These are phyloP conservation scores for Lasioglossum malachurum DNA, from an alignment of 2,888 invertebrate species.

Conservation along the genomic window DNA sequence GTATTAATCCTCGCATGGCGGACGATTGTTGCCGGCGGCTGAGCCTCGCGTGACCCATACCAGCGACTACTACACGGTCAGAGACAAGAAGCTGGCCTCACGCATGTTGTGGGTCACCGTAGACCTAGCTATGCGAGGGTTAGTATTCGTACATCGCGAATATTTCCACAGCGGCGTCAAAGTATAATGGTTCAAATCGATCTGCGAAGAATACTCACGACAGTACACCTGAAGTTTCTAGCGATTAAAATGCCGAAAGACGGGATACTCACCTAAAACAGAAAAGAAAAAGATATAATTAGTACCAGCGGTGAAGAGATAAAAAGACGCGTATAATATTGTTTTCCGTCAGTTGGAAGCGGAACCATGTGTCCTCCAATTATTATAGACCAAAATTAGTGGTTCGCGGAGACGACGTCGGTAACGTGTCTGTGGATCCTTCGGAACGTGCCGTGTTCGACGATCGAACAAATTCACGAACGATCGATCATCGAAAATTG, in stretches of 20 bases:
- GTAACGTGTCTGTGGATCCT: not conserved
- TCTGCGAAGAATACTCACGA: slow-evolving; percentile 45
- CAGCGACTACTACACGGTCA: too few species aligned
- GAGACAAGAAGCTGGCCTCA: too few species aligned
- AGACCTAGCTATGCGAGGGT: too few species aligned
- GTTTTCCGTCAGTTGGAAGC: not conserved
- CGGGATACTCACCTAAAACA: slow-evolving; percentile 71
- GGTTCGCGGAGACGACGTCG: not conserved
- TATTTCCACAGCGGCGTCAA: not conserved
- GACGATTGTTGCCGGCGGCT: too few species aligned
- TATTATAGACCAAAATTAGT: slow-evolving; percentile 43
- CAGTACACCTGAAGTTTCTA: not conserved
- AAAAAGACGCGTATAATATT: slow-evolving; percentile 10
- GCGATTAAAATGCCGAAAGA: not conserved
- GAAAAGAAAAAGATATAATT: slow-evolving; percentile 33
- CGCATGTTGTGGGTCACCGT: too few species aligned
- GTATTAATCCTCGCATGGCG: too few species aligned
- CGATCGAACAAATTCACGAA: slow-evolving; percentile 32
- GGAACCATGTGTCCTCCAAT: slow-evolving; percentile 30
- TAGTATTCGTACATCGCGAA: not conserved
- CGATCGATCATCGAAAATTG: slow-evolving; percentile 46
- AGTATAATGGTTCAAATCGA: not conserved
- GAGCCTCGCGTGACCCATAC: too few species aligned
- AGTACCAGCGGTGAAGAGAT: slow-evolving; percentile 17
- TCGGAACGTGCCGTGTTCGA: not conserved